Evolutionary conservation across 2,797 vertebrate genomes (phyloP).

Genomic region (Syndactyla subalaris): DNA sequence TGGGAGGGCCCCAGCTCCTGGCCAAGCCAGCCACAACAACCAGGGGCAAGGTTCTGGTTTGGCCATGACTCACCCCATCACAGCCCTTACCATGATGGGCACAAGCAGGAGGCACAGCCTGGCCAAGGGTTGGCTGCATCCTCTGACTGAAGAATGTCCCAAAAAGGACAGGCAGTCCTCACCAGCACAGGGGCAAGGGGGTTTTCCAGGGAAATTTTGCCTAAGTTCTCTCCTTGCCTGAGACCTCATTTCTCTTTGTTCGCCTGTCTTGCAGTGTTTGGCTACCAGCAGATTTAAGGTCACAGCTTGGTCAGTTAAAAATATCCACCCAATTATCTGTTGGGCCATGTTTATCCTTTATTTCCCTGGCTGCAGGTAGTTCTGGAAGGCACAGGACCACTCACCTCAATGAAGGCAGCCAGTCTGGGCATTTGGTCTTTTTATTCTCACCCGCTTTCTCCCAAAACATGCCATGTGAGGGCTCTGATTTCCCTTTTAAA

Average conservation of each 20-base stretch:
- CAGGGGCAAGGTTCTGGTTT: rapidly evolving
- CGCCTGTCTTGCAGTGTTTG: background rate
- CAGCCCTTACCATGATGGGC: rapidly evolving
- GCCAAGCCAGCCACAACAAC: rapidly evolving
- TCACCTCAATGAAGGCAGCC: background rate
- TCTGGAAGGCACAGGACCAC: background rate
- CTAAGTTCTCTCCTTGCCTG: background rate
- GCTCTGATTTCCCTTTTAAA: background rate
- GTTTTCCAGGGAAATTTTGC: background rate
- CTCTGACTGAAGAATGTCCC: background rate
- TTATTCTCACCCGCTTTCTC: background rate
- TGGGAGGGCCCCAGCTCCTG: rapidly evolving
- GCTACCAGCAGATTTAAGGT: background rate
- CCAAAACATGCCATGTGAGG: background rate
- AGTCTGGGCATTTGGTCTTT: background rate
- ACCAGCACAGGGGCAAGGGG: background rate
- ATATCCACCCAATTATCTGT: background rate
- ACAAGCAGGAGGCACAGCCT: background rate
- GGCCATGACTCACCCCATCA: rapidly evolving
- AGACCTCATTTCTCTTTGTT: background rate
- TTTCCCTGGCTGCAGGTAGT: background rate
- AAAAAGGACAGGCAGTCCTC: background rate
- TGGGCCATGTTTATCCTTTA: background rate
- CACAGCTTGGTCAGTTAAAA: background rate
- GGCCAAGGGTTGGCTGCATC: background rate